A percentile compares a stretch with the other conserved stretches of the same genome.
Conservation (phyloP, 2,888 invertebrate genomes). For the Zelleria hepariella region DNA sequence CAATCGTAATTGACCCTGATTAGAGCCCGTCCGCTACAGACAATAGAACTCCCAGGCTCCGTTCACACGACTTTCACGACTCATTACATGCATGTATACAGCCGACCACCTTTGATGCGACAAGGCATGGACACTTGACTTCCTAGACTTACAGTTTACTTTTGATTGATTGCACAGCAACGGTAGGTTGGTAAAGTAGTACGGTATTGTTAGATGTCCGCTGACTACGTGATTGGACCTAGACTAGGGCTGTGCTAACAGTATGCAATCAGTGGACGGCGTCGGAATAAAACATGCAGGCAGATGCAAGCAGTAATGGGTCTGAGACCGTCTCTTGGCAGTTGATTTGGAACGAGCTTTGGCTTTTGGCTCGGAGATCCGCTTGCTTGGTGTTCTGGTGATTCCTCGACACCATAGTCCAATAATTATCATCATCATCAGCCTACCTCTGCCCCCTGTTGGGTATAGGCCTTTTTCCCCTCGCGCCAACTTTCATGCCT, state of each 20-base stretch:
- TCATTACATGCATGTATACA: conserved; percentile 37
- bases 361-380: too few species aligned
- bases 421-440: too few species aligned
- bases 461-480: too few species aligned
- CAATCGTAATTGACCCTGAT: conserved; percentile 5
- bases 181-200: background rate
- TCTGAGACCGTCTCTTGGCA: background rate
- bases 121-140: too few species aligned
- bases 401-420: too few species aligned
- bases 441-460: too few species aligned
- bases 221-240: background rate
- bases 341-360: background rate
- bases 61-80: conserved; percentile 61
- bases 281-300: background rate
- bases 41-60: conserved; percentile 34
- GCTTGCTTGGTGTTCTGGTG: too few species aligned
- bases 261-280: background rate
- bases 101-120: too few species aligned
- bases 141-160: background rate
- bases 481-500: too few species aligned
- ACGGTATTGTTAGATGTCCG: background rate
- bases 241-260: background rate
- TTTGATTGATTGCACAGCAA: background rate
- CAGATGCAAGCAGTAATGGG: background rate
- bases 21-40: conserved; percentile 14